These are phyloP conservation scores for Phytoseiulus persimilis DNA, from an alignment of 2,888 invertebrate species.

Conservation along the genomic window DNA sequence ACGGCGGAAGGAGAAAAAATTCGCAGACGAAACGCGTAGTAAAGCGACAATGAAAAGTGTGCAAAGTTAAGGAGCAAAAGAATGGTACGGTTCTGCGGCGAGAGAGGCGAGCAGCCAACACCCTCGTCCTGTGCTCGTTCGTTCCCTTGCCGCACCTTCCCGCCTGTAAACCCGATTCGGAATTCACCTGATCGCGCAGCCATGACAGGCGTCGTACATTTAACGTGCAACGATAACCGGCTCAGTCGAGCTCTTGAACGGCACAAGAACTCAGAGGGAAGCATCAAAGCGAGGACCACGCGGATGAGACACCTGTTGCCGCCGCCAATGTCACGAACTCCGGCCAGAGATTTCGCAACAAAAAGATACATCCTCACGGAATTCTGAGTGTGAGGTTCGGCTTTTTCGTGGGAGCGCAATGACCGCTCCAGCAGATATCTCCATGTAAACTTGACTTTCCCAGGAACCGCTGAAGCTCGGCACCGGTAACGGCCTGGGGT, in stretches of 20 bases:
- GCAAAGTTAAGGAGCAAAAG: background rate
- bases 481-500: no score
- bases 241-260: background rate
- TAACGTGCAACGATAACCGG: background rate
- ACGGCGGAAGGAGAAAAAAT: background rate
- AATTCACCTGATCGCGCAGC: background rate
- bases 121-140: background rate
- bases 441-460: no score
- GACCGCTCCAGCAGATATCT: no score
- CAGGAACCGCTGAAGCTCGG: no score
- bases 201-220: background rate
- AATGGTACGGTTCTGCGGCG: background rate
- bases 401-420: no score
- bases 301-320: background rate
- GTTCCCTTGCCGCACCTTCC: background rate
- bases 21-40: background rate
- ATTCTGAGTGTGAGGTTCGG: no score
- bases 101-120: background rate
- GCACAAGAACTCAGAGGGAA: background rate
- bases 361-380: no score
- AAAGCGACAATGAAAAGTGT: background rate
- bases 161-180: background rate
- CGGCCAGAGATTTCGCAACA: no score
- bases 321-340: background rate
- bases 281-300: background rate